phyloP scores from a whole-genome alignment of 2,113 vertebrate genomes.

The Gymnorhina tibicen region DNA sequence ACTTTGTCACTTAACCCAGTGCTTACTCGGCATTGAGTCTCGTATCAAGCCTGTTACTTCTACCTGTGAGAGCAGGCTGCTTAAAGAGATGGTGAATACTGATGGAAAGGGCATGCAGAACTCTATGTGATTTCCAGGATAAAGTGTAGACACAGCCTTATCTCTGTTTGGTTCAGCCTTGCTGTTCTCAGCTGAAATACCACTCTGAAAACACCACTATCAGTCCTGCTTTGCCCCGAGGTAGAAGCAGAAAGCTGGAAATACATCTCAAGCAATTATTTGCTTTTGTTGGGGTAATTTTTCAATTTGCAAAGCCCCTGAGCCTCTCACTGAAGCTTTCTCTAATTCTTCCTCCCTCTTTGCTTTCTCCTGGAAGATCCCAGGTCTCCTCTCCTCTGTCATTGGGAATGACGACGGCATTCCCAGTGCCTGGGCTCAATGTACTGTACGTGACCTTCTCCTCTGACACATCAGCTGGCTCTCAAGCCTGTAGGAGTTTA shows the following conservation, averaged over 20 bases:
- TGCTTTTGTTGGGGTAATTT: neutral
- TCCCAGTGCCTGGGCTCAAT: neutral
- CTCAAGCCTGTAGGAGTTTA: neutral
- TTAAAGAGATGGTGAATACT: neutral
- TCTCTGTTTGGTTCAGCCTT: neutral
- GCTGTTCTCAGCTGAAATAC: neutral
- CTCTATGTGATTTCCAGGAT: neutral
- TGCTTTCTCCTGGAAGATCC: neutral
- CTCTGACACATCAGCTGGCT: neutral
- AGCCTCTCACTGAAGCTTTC: neutral
- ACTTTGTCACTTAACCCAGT: neutral
- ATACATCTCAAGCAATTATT: neutral
- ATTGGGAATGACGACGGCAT: neutral
- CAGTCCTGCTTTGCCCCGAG: neutral
- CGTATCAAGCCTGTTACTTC: neutral
- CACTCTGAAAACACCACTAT: neutral
- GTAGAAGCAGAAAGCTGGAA: neutral
- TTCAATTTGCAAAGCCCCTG: neutral
- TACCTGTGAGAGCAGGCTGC: neutral
- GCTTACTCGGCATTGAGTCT: rapidly evolving
- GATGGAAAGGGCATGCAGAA: neutral
- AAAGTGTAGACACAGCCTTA: neutral
- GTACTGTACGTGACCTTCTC: slow-evolving; percentile 48
- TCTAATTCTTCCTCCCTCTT: neutral
- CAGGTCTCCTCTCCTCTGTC: neutral